phyloP scores from a whole-genome alignment of 2,888 invertebrate species.

The Molorchus minor region DNA sequence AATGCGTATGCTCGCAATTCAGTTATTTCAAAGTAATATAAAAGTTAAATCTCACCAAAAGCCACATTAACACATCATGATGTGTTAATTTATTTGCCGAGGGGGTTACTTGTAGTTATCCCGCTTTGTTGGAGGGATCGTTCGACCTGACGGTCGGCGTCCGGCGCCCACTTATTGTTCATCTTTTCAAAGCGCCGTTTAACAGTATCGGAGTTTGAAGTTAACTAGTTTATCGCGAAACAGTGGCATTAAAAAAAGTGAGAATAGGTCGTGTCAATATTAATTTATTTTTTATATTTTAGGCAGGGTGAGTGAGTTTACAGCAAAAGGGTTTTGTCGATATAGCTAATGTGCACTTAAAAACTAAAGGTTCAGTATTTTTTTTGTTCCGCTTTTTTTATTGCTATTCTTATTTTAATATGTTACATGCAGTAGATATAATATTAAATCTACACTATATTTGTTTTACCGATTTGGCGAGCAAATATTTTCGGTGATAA shows the following conservation, averaged over 20 bases:
- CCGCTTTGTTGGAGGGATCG: conserved; percentile 23
- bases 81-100: conserved; percentile 15
- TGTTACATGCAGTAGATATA: no score
- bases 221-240: no score
- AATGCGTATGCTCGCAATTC: no score
- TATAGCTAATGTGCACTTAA: not conserved
- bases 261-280: not conserved
- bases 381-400: no score
- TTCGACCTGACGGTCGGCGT: conserved; percentile 35
- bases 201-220: not conserved
- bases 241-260: not conserved
- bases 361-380: no score
- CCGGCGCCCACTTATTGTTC: conserved; percentile 41
- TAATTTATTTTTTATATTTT: not conserved
- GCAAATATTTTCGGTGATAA: no score
- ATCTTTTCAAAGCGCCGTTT: conserved; percentile 26
- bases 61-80: not conserved
- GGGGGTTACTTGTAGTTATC: conserved; percentile 23
- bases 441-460: no score
- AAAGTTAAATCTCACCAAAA: not conserved
- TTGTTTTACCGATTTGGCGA: no score
- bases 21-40: not conserved
- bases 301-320: not conserved
- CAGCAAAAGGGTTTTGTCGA: not conserved
- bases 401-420: no score